These are phyloP conservation scores for Conger conger DNA, from an alignment of 2,113 vertebrate genomes.

Conservation along the genomic window DNA sequence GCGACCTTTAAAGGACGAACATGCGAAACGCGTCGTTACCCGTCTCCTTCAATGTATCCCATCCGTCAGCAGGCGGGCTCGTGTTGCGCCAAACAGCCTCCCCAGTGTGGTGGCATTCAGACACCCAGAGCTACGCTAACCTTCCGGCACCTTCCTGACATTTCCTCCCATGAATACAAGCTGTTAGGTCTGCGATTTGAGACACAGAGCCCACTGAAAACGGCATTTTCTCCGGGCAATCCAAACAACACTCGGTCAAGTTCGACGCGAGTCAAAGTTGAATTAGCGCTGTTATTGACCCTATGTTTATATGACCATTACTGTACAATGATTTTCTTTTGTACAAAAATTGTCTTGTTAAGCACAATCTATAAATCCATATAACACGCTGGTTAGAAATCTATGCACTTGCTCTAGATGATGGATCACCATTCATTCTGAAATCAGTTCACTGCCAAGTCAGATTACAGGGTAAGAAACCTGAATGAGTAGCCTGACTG, in stretches of 20 bases:
- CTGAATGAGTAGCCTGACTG: too few species aligned
- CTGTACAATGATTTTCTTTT: background rate
- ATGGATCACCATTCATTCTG: too few species aligned
- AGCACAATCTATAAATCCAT: too few species aligned
- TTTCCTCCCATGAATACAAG: constrained; percentile 50
- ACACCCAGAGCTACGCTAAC: constrained; percentile 41
- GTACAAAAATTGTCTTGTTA: background rate
- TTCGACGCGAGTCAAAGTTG: background rate
- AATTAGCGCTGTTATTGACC: background rate
- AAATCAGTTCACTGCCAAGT: too few species aligned
- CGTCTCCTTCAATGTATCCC: background rate
- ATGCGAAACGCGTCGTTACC: background rate
- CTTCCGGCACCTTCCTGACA: constrained; percentile 57
- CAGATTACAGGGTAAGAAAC: too few species aligned
- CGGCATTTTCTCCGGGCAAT: background rate
- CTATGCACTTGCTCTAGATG: too few species aligned
- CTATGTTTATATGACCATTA: background rate
- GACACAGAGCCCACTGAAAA: background rate
- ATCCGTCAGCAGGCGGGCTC: background rate
- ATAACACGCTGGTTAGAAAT: too few species aligned
- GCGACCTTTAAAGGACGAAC: constrained; percentile 48
- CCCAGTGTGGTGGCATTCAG: constrained; percentile 61
- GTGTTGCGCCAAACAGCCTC: constrained; percentile 21
- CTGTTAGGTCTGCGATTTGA: background rate
- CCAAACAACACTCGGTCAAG: background rate